Evolutionary conservation across 2,888 invertebrate genomes (phyloP), one percentile per base, ranked within the genome.

Genomic region (Lapara coniferarum): DNA sequence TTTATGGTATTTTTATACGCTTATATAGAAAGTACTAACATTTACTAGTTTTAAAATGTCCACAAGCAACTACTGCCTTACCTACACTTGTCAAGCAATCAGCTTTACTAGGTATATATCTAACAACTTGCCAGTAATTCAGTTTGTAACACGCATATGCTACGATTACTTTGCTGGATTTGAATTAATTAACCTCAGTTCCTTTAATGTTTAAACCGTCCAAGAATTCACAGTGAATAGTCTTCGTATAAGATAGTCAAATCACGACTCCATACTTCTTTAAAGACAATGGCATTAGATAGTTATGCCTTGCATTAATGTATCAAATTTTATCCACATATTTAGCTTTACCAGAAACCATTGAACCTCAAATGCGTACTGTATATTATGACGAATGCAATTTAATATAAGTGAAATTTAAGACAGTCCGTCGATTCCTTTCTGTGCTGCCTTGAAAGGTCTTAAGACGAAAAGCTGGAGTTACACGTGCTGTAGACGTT

Each of bases 401-500:
- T 87, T 86, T 88, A 86, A 86, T 87, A 89, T 87, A 89, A 88
- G 85, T 82, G 81, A 84, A 83, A 85, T 86, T 87, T 87, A 85
- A 82, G 85, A 86, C 83, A 82, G 78, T 10, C 16, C 55, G 10
- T 55, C 55, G 78, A 81, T 79, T 79, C 79, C 78, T 78, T 77
- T 80, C 73, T 75, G 70, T 74, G 78, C 79, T 71, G 74, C 76
- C 71, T 73, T 75, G 72, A 72, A 74, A 77, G 79, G 73, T 83
- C 86, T 82, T 89, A 83, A 87, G 85, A 75, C 71, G 76, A 78
- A 78, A 78, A 74, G 75, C 72, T 71, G 74, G 74, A 69, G 71
- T 71, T 72, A 72, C 74, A 71, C 71, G 75, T 74, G 77, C 68
- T 69, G 66, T 69, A 73, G 75, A 79, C 76, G 73, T 79, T 78